phyloP scores from a whole-genome alignment of 2,888 invertebrate genomes.

The Limnephilus lunatus region DNA sequence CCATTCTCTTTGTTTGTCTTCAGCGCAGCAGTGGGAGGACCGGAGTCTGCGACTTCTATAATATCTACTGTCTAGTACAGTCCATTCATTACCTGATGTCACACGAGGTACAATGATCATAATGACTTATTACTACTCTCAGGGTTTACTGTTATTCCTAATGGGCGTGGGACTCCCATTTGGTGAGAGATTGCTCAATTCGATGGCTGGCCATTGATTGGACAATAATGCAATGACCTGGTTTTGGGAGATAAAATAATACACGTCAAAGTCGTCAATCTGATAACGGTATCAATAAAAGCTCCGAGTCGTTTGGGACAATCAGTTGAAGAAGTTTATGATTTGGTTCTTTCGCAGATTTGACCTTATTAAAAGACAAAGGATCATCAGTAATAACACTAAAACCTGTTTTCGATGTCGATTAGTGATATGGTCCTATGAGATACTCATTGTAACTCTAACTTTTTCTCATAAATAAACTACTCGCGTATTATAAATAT shows the following conservation, averaged over 20 bases:
- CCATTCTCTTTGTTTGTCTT: background rate
- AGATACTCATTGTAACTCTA: too few species aligned
- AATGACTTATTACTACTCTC: background rate
- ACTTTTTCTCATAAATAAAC: too few species aligned
- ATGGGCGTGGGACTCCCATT: slow-evolving; percentile 29
- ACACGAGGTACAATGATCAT: background rate
- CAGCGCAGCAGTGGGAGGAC: background rate
- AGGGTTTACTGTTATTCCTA: slow-evolving; percentile 26
- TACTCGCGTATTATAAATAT: too few species aligned
- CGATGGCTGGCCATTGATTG: background rate
- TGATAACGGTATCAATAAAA: background rate
- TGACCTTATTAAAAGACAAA: too few species aligned
- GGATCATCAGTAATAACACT: too few species aligned
- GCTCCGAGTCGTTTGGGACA: background rate
- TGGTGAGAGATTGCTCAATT: slow-evolving; percentile 22
- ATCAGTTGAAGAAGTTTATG: background rate
- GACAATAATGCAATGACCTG: background rate
- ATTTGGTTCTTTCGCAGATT: background rate
- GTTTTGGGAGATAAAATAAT: background rate
- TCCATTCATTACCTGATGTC: slow-evolving; percentile 16
- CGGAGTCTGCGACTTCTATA: background rate
- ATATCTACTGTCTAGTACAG: background rate
- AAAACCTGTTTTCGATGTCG: too few species aligned
- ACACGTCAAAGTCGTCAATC: background rate
- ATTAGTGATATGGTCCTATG: too few species aligned